Evolutionary conservation across 1,140 invertebrate species (phyloP).

Genomic region (Magallana angulata): DNA sequence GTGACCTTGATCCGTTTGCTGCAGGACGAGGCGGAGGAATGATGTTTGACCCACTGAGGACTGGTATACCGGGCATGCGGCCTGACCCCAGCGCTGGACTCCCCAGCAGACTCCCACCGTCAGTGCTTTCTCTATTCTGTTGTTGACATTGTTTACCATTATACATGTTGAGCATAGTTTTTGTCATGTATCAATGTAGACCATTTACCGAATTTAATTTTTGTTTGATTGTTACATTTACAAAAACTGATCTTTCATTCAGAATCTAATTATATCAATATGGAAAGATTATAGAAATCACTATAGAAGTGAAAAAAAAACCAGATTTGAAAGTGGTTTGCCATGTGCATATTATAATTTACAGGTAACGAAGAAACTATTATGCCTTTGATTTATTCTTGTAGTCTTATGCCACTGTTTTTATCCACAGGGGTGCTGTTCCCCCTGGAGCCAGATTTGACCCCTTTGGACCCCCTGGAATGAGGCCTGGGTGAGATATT

Average conservation of each 20-base stretch:
- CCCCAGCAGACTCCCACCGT: constrained; percentile 65
- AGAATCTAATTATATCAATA: too few relatives aligned
- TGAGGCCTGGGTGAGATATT: constrained; percentile 62
- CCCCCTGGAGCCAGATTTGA: constrained; percentile 90
- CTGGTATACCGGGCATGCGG: constrained; percentile 62
- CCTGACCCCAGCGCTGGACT: constrained; percentile 65
- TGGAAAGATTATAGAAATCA: too few relatives aligned
- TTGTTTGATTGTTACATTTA: too few relatives aligned
- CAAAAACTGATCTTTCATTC: too few relatives aligned
- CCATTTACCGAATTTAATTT: too few relatives aligned
- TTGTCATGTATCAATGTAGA: not conserved
- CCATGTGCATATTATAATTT: too few relatives aligned
- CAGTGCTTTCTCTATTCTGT: constrained; percentile 33
- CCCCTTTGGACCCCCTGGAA: constrained; percentile 87
- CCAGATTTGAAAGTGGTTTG: too few relatives aligned
- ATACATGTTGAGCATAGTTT: not conserved
- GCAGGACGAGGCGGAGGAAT: constrained; percentile 82
- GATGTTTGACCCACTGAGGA: constrained; percentile 85
- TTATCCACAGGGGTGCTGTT: constrained; percentile 83
- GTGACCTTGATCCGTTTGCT: constrained; percentile 88
- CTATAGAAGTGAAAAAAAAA: too few relatives aligned
- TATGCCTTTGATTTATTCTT: too few relatives aligned
- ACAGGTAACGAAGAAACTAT: too few relatives aligned
- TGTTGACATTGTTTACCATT: not conserved
- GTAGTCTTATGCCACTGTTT: not conserved